Base-by-base conservation (phyloP, 2,113 vertebrate genomes). In the Myiagra hebetior region DNA sequence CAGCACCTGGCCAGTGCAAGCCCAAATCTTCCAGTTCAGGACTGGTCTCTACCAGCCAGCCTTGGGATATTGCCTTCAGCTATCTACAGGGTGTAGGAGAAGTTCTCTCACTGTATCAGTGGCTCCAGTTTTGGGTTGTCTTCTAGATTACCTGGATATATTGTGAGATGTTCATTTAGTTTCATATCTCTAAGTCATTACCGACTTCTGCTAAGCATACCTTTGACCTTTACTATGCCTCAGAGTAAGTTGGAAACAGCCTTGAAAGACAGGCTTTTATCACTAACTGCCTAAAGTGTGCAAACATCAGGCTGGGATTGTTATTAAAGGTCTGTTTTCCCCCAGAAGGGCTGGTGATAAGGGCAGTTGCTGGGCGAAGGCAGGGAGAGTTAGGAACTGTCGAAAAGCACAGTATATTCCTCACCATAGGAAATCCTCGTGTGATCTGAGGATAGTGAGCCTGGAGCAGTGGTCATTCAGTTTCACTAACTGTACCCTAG, bases 191-290 rank as follows among this genome's bases (percentile, higher is more conserved):
- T 56, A 41, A 67, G 6, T 77, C 26, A 26, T 27, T 69, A 23
- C 28, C 55, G 60, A 50, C 62, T 84, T 95, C 50, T 68, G 7
- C 60, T 74, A 47, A 47, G 28, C 63, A 53, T 60, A 53, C 59
- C 39, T 49, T 73, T 87, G 86, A 74, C 46, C 46, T 90, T 74
- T 60, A 63, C 37, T 70, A 9, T 46, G 23, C 16, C 28, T 91
- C 42, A 55, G 72, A 82, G 37, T 53, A 63, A 92, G 74, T 56
- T 23, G 74, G 67, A 80, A 95, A 55, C 20, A 80, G 76, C 41
- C 50, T 74, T 89, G 80, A 95, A 84, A 80, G 59, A 73, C 42
- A 88, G 46, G 19, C 11, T 13, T 86, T 89, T 65, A 80, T 80
- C 3, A 3, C 63, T 67, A 57, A 30, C 35, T 84, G 59, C 47